A percentile compares a stretch with the other conserved stretches of the same genome.
phyloP scores from a whole-genome alignment of 2,888 invertebrate genomes.

The Ormyrus labotus region DNA sequence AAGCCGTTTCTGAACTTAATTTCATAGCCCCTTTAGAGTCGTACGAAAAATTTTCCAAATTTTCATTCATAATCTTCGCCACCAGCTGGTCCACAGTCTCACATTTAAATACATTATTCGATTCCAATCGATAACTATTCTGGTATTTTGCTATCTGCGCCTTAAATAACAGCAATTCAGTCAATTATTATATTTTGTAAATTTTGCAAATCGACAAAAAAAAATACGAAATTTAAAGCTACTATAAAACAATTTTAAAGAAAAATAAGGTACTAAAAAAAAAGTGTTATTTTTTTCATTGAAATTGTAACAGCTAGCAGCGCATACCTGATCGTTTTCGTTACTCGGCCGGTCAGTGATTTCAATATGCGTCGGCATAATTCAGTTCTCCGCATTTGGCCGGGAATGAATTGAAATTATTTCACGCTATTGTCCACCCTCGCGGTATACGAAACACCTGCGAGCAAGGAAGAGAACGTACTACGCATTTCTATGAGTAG shows the following conservation, averaged over 20 bases:
- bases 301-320: not conserved
- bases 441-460: not conserved
- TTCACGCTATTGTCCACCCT: not conserved
- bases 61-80: conserved; percentile 78
- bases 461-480: not conserved
- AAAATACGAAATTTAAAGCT: too few species aligned
- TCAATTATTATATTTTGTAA: too few species aligned
- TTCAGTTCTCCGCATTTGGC: conserved; percentile 52
- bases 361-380: conserved; percentile 61
- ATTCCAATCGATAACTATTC: conserved; percentile 82
- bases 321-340: conserved; percentile 58
- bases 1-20: conserved; percentile 79
- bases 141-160: conserved; percentile 76
- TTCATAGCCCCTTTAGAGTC: conserved; percentile 79
- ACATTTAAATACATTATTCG: conserved; percentile 80
- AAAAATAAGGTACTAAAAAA: not conserved
- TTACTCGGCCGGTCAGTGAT: conserved; percentile 57
- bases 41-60: conserved; percentile 79
- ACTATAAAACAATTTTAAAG: not conserved
- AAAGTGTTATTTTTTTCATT: not conserved
- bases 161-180: not conserved
- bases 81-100: conserved; percentile 81
- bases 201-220: too few species aligned
- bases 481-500: not conserved
- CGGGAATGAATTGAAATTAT: not conserved